These are phyloP conservation scores for Nipponacmea schrenckii DNA, from an alignment of 2,888 invertebrate species.

Conservation along the genomic window DNA sequence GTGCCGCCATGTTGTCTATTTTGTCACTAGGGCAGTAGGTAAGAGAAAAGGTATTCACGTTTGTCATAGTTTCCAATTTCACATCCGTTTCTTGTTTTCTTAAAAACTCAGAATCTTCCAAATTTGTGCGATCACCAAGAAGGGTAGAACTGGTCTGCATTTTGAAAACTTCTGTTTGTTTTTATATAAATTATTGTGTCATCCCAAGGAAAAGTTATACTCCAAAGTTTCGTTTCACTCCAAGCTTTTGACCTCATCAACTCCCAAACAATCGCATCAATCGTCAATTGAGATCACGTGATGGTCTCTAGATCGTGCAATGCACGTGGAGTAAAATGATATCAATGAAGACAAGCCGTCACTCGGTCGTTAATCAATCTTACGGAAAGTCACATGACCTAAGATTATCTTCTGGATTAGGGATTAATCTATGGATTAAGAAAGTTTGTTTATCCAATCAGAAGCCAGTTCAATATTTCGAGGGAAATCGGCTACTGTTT, in stretches of 20 bases:
- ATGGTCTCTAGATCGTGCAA: not conserved
- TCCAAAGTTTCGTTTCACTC: constrained; percentile 8
- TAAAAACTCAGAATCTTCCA: not conserved
- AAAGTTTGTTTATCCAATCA: not conserved
- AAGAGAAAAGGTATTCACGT: not conserved
- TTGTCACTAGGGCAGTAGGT: not conserved
- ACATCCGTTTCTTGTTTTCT: not conserved
- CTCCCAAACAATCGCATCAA: not conserved
- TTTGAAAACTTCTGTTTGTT: not conserved
- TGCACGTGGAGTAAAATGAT: not conserved
- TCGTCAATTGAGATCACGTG: not conserved
- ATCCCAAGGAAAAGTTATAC: not conserved
- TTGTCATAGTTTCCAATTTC: not conserved
- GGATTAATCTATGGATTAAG: not conserved
- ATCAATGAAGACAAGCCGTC: not conserved
- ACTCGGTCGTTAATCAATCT: not conserved
- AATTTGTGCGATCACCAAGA: constrained; percentile 13
- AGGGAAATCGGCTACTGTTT: no score
- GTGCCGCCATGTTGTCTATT: not conserved
- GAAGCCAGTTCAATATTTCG: not conserved
- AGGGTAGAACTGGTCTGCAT: constrained; percentile 7
- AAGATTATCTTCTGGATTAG: not conserved
- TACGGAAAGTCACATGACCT: not conserved
- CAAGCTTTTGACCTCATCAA: not conserved
- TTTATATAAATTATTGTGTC: constrained; percentile 6